Percentiles rank a stretch among this genome's conserved stretches.
These are phyloP conservation scores for Eublepharis macularius DNA, from an alignment of 2,113 vertebrate genomes.

Conservation along the genomic window DNA sequence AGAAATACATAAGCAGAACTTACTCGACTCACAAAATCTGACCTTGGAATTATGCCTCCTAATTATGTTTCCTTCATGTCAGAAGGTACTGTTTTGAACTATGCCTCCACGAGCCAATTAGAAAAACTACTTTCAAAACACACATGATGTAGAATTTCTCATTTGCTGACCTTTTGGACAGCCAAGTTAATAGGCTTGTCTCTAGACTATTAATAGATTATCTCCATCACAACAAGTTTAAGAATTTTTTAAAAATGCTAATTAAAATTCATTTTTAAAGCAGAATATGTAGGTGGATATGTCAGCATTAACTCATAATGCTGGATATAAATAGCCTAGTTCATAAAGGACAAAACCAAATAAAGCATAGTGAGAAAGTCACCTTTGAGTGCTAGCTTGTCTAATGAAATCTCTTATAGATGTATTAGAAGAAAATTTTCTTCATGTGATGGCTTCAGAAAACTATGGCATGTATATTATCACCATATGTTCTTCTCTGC, in stretches of 20 bases:
- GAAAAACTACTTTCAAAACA: constrained; percentile 53
- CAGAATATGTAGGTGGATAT: constrained; percentile 19
- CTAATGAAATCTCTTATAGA: constrained; percentile 4
- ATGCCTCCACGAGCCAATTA: constrained; percentile 46
- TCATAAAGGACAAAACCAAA: constrained; percentile 39
- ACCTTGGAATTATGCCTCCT: constrained; percentile 6
- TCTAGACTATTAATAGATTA: constrained; percentile 33
- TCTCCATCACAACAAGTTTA: constrained; percentile 33
- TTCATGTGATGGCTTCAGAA: background rate
- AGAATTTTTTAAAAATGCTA: constrained; percentile 38
- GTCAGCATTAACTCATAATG: constrained; percentile 27
- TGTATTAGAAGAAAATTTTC: background rate
- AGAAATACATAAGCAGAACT: background rate
- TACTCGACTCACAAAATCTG: constrained; percentile 8
- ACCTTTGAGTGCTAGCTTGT: constrained; percentile 31
- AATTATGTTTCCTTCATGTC: constrained; percentile 44
- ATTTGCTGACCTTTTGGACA: constrained; percentile 44
- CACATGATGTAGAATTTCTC: constrained; percentile 7
- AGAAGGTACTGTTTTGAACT: constrained; percentile 43
- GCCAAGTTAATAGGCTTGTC: constrained; percentile 50
- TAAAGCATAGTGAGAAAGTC: constrained; percentile 21
- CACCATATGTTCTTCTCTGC: background rate
- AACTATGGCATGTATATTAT: background rate
- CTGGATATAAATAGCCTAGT: constrained; percentile 40
- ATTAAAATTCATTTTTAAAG: background rate